phyloP scores from a whole-genome alignment of 2,797 vertebrate genomes.

The Antrozous pallidus region DNA sequence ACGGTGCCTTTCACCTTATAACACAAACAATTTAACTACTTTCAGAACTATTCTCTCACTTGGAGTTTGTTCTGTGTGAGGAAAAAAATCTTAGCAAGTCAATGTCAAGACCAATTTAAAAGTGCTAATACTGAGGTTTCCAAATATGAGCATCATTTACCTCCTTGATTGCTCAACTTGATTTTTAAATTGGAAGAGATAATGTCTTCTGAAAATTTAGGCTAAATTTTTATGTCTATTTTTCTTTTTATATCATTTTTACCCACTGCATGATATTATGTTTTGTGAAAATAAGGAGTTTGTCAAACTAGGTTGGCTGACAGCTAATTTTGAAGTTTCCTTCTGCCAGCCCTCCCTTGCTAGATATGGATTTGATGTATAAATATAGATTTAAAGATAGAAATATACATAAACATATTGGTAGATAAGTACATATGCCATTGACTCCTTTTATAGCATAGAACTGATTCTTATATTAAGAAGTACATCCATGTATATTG shows the following conservation, averaged over 20 bases:
- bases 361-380: conserved; percentile 9
- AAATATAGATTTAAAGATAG: conserved; percentile 11
- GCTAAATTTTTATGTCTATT: not conserved
- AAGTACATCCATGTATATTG: not conserved
- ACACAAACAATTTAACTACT: not conserved
- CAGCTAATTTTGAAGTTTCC: conserved; percentile 41
- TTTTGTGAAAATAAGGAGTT: conserved; percentile 38
- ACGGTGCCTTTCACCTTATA: not conserved
- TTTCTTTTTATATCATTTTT: conserved; percentile 48
- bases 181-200: conserved; percentile 19
- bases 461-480: conserved; percentile 25
- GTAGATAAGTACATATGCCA: not conserved
- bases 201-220: conserved; percentile 15
- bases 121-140: conserved; percentile 23
- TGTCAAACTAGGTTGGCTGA: not conserved
- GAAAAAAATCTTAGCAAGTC: not conserved
- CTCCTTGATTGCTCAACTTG: conserved; percentile 10
- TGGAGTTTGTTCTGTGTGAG: not conserved
- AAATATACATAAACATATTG: conserved; percentile 5
- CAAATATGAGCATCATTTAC: not conserved
- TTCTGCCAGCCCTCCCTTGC: conserved; percentile 13
- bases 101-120: not conserved
- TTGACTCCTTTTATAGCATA: not conserved
- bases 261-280: not conserved
- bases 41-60: not conserved